Evolutionary conservation across 2,888 invertebrate genomes (phyloP).

Genomic region (Cryptops parisi): DNA sequence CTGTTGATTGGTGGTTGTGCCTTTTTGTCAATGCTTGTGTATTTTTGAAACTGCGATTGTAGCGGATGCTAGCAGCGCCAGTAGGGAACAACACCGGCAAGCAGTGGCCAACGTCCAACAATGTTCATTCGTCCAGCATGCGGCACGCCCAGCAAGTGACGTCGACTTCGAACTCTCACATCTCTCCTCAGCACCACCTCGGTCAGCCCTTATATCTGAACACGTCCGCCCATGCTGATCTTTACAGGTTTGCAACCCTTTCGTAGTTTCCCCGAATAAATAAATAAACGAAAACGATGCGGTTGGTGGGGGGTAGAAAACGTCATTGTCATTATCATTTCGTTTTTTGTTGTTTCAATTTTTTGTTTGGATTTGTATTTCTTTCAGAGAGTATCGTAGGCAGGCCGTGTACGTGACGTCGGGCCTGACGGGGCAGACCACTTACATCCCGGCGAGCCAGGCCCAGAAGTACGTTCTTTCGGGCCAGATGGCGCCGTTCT

Average conservation of each 20-base stretch:
- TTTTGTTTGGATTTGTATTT: too few relatives aligned
- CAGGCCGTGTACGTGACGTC: slow-evolving; percentile 47
- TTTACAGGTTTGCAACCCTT: slow-evolving; percentile 20
- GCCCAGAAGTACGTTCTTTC: slow-evolving; percentile 29
- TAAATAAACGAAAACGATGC: too few relatives aligned
- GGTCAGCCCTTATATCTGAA: slow-evolving; percentile 45
- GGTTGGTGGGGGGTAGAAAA: too few relatives aligned
- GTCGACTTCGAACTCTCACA: slow-evolving; percentile 24
- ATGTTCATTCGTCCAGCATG: background rate
- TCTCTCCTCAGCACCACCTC: slow-evolving; percentile 40
- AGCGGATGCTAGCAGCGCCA: background rate
- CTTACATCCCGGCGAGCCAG: slow-evolving; percentile 22
- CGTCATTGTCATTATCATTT: too few relatives aligned
- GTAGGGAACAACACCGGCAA: background rate
- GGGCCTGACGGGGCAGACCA: slow-evolving; percentile 32
- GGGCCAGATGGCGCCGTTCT: slow-evolving; percentile 35
- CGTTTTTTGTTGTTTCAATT: background rate
- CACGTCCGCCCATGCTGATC: slow-evolving; percentile 20
- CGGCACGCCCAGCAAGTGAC: slow-evolving; percentile 7
- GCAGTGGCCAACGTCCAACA: slow-evolving; percentile 43
- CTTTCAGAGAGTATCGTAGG: slow-evolving; percentile 44
- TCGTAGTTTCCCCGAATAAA: too few relatives aligned
- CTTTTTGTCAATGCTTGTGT: too few relatives aligned
- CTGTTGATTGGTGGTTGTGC: too few relatives aligned
- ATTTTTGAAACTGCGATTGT: too few relatives aligned